phyloP scores from a whole-genome alignment of 1,140 invertebrate species.

The Arctopsyche grandis region DNA sequence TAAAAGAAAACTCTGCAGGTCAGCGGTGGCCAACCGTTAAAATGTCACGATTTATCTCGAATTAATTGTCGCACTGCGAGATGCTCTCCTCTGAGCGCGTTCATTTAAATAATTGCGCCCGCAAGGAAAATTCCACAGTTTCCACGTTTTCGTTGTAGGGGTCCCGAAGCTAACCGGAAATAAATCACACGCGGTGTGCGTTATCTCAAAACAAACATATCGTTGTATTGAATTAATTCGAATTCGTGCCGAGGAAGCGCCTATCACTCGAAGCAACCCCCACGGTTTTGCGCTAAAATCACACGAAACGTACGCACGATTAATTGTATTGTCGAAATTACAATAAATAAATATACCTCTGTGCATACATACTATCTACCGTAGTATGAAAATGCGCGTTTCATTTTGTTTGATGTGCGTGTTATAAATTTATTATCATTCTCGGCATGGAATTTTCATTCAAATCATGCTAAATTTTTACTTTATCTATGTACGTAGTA shows the following conservation, averaged over 20 bases:
- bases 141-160: neutral
- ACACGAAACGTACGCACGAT: too few species aligned
- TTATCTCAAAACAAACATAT: slow-evolving; percentile 17
- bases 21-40: slow-evolving; percentile 8
- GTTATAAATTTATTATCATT: too few species aligned
- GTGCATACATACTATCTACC: too few species aligned
- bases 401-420: too few species aligned
- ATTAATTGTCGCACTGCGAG: neutral
- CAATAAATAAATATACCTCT: too few species aligned
- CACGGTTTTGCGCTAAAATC: too few species aligned
- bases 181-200: slow-evolving; percentile 9
- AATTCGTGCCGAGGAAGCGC: neutral
- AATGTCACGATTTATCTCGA: slow-evolving; percentile 2
- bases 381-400: too few species aligned
- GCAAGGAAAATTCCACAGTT: neutral
- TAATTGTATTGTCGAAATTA: too few species aligned
- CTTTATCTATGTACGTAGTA: too few species aligned
- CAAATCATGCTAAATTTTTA: too few species aligned
- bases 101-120: neutral
- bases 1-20: neutral
- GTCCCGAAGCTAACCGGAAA: neutral
- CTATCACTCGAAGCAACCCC: neutral
- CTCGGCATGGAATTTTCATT: too few species aligned
- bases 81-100: neutral
- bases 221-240: slow-evolving; percentile 12